These are phyloP conservation scores for Hypercompe scribonia DNA, from an alignment of 2,888 invertebrate genomes.

Conservation along the genomic window DNA sequence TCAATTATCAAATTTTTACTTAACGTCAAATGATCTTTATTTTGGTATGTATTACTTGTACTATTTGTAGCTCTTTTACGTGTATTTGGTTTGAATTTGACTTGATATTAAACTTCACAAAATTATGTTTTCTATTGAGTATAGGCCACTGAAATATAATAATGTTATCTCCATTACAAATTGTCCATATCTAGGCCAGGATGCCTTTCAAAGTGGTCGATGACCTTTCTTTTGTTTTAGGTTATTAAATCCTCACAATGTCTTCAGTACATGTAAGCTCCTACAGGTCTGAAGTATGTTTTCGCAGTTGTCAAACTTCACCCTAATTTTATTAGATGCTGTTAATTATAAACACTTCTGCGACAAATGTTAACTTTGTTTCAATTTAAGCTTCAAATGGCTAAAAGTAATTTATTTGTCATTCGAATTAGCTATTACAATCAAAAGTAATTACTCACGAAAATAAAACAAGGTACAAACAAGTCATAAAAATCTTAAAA, in stretches of 20 bases:
- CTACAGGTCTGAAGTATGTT: neutral
- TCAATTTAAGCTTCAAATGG: neutral
- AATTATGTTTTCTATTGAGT: too few relatives aligned
- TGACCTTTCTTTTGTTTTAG: too few relatives aligned
- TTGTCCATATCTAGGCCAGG: too few relatives aligned
- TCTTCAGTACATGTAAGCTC: neutral
- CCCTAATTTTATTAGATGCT: neutral
- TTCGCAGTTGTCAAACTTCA: neutral
- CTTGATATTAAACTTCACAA: too few relatives aligned
- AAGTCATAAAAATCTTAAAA: conserved; percentile 34
- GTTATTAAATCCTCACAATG: neutral
- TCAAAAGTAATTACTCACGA: conserved; percentile 14
- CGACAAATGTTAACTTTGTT: neutral
- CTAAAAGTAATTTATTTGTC: neutral
- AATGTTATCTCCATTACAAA: too few relatives aligned
- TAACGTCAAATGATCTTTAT: too few relatives aligned
- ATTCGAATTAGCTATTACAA: conserved; percentile 9
- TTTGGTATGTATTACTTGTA: too few relatives aligned
- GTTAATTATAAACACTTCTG: neutral
- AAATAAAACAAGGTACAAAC: conserved; percentile 17
- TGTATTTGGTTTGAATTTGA: too few relatives aligned
- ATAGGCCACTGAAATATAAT: too few relatives aligned
- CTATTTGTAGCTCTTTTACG: too few relatives aligned
- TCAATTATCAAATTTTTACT: too few relatives aligned
- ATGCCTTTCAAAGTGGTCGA: too few relatives aligned